phyloP scores from a whole-genome alignment of 2,113 vertebrate species.

The Centropristis striata region DNA sequence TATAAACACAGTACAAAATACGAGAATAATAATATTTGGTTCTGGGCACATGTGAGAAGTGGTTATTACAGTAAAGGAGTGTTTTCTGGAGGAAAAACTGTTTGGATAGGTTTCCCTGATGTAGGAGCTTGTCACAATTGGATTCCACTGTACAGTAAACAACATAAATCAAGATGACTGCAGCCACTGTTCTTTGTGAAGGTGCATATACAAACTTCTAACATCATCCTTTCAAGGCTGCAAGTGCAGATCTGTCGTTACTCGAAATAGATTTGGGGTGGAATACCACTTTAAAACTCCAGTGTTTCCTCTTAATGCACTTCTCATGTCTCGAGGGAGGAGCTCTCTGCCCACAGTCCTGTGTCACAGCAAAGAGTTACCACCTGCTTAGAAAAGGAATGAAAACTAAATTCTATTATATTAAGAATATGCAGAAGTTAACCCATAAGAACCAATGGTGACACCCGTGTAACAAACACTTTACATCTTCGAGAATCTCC shows the following conservation, averaged over 20 bases:
- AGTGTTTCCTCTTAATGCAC: conserved; percentile 23
- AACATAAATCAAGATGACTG: conserved; percentile 40
- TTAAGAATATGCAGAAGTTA: background rate
- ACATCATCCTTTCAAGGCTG: background rate
- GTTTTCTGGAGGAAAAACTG: background rate
- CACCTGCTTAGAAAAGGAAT: conserved; percentile 1
- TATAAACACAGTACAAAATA: too few species aligned
- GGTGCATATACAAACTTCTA: conserved; percentile 1
- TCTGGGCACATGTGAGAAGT: background rate
- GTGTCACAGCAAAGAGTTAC: conserved; percentile 1
- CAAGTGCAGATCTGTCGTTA: background rate
- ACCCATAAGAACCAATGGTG: too few species aligned
- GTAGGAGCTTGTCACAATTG: conserved; percentile 10
- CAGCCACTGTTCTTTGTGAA: background rate
- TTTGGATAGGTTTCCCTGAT: background rate
- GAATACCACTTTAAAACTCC: background rate
- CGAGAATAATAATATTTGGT: too few species aligned
- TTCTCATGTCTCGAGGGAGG: conserved; percentile 13
- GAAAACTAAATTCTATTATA: background rate
- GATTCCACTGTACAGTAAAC: conserved; percentile 17
- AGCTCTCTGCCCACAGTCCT: background rate
- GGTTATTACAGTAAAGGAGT: background rate
- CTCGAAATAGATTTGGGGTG: conserved; percentile 6
- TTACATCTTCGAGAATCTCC: too few species aligned
- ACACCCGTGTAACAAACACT: too few species aligned